Base-by-base conservation (phyloP, 2,797 vertebrate genomes). In the Enteromius paludinosus region DNA sequence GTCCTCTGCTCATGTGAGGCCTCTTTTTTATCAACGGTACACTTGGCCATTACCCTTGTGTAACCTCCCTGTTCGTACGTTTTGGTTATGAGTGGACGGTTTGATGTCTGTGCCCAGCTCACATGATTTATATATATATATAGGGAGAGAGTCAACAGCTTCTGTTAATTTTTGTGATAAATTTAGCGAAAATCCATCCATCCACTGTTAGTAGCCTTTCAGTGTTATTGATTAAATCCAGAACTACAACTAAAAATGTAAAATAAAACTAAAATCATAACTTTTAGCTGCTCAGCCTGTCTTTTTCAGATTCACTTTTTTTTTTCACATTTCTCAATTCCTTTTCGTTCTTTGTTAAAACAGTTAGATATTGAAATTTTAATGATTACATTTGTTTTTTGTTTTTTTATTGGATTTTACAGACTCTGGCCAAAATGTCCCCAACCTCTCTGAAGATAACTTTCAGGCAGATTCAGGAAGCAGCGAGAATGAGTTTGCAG, bases 381-480 rank as follows among this genome's bases (percentile, higher is more conserved):
- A 10, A 25, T 25, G 47, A 20, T 81, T 47, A 35, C n/a, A n/a
- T n/a, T n/a, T n/a, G n/a, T n/a, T n/a, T n/a, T 30, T 30, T 30
- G 1, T 30, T 14, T 76, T 66, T 79, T 14, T 74, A 33, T 59
- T 78, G 80, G 25, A 43, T 71, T 86, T 78, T 83, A 20, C 90
- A 99, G 98, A 93, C 78, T 7, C 84, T 99, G 86, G 93, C 87
- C 65, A 97, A 94, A 92, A 97, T 99, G 98, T 99, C 98, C 75
- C 98, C 98, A 33, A 97, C 95, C 0, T 99, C 98, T 25, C 89
- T 99, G 87, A 99, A 99, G 92, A 90, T 99, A 64, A 94, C 97
- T 52, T 93, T 95, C 73, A 95, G 89, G 85, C 98, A 99, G 89
- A 94, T 98, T 88, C 90, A 90, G 83, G 88, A 90, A 3, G 97